Base-by-base conservation (phyloP, 2,888 invertebrate genomes). In the Pandemis cinnamomeana region DNA sequence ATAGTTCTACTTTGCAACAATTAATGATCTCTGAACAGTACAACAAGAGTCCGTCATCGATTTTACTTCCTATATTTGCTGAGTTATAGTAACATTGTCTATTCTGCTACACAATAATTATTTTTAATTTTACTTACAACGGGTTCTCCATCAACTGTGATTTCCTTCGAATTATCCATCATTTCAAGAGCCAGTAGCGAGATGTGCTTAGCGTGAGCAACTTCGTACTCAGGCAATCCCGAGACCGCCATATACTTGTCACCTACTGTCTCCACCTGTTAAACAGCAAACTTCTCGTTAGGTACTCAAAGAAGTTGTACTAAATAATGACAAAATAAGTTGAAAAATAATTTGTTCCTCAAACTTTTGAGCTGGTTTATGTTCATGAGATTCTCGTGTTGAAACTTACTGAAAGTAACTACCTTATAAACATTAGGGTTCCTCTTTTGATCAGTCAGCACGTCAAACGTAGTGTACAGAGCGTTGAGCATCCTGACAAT, bases 241-340 rank as follows among this genome's bases (percentile, higher is more conserved):
- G 98, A 98, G 0, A 99, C 99, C 0, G 99, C 98, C 99, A 99
- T 99, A 89, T 99, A 99, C 89, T 99, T 99, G 91, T 99, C 99
- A 75, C 99, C 99, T 36, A 99, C 98, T 11, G 99, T 99, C 93
- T 99, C 99, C 76, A 99, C 99, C 99, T 99, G 84, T 10, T 81
- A 61, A 27, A 7, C 13, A 61, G 13, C 0, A 41, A 42, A 8
- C 7, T 4, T 58, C 11, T 10, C 1, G 7, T n/a, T 42, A 42
- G 36, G 5, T 15, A 55, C 20, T 8, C 0, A 15, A 55, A 51
- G 5, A 51, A 6, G 5, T 5, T n/a, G 5, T 20, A 20, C 20
- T 20, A 1, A 5, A 51, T 13, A 11, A 7, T 2, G 5, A 44
- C 44, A 44, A 44, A 11, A 48, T 3, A 13, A 11, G 11, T 48